phyloP scores from a whole-genome alignment of 2,888 invertebrate species.

The Lutraria lutraria region DNA sequence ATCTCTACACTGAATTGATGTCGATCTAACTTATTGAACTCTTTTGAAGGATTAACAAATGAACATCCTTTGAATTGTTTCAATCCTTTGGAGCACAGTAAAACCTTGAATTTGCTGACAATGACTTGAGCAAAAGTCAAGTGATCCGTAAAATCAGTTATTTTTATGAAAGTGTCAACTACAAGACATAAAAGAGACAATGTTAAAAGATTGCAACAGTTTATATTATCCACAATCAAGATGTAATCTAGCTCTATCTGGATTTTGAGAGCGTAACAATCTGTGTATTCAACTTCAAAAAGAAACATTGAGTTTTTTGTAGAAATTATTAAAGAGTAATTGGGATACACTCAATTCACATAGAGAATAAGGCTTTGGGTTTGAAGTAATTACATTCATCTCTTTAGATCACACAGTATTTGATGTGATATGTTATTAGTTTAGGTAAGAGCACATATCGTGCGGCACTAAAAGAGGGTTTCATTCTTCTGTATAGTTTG shows the following conservation, averaged over 20 bases:
- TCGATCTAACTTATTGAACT: neutral
- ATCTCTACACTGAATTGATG: neutral
- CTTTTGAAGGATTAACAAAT: constrained; percentile 18
- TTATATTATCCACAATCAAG: constrained; percentile 16
- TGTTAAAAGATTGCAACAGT: constrained; percentile 20
- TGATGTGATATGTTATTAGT: too few species aligned
- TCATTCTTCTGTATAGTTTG: neutral
- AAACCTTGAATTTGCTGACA: neutral
- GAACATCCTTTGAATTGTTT: constrained; percentile 19
- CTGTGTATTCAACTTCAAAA: neutral
- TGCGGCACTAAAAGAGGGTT: neutral
- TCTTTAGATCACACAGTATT: neutral
- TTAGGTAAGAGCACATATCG: too few species aligned
- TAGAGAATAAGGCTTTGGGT: neutral
- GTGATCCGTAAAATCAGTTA: constrained; percentile 22
- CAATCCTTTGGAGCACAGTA: constrained; percentile 1
- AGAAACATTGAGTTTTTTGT: neutral
- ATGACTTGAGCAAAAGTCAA: neutral
- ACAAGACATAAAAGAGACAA: neutral
- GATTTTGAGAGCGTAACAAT: neutral
- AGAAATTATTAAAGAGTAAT: too few species aligned
- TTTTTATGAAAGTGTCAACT: constrained; percentile 37
- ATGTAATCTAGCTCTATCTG: neutral
- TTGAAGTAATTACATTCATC: neutral
- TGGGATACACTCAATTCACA: neutral